Conservation (phyloP, 2,888 invertebrate genomes). For the Suillia variegata region DNA sequence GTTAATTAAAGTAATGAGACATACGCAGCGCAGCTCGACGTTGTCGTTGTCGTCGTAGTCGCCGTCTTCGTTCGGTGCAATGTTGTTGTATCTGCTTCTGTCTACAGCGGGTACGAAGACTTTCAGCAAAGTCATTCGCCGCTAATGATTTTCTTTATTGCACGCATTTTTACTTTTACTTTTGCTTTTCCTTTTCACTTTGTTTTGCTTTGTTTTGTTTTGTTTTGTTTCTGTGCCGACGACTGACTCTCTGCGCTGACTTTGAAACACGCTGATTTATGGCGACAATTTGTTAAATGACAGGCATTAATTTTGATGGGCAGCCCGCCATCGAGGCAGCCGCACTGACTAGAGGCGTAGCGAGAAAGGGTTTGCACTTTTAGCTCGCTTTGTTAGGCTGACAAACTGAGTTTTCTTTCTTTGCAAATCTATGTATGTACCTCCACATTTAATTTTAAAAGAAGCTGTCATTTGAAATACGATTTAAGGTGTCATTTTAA, state of each 20-base stretch:
- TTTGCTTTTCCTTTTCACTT: constrained; percentile 3
- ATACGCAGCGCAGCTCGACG: constrained; percentile 13
- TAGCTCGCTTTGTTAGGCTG: constrained; percentile 23
- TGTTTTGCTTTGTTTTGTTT: too few species aligned
- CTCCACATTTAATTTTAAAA: too few species aligned
- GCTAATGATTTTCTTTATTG: constrained; percentile 27
- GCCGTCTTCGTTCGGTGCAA: not conserved
- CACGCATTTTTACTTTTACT: constrained; percentile 8
- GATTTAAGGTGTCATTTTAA: too few species aligned
- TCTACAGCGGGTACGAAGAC: constrained; percentile 19
- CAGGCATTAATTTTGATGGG: constrained; percentile 52
- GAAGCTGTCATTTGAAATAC: too few species aligned
- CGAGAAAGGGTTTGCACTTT: constrained; percentile 36
- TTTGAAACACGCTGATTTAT: constrained; percentile 52
- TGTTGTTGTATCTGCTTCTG: not conserved
- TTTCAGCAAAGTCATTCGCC: constrained; percentile 25
- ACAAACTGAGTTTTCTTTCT: too few species aligned
- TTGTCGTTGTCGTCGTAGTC: not conserved
- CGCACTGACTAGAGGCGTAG: constrained; percentile 9
- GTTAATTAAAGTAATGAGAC: constrained; percentile 38
- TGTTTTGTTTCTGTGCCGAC: constrained; percentile 24
- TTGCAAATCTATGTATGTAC: too few species aligned
- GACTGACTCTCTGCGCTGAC: constrained; percentile 41
- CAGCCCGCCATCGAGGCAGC: constrained; percentile 23
- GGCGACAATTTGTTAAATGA: constrained; percentile 54